These are phyloP conservation scores for Lasioglossum zephyrum DNA, from an alignment of 2,888 invertebrate species.

Conservation along the genomic window DNA sequence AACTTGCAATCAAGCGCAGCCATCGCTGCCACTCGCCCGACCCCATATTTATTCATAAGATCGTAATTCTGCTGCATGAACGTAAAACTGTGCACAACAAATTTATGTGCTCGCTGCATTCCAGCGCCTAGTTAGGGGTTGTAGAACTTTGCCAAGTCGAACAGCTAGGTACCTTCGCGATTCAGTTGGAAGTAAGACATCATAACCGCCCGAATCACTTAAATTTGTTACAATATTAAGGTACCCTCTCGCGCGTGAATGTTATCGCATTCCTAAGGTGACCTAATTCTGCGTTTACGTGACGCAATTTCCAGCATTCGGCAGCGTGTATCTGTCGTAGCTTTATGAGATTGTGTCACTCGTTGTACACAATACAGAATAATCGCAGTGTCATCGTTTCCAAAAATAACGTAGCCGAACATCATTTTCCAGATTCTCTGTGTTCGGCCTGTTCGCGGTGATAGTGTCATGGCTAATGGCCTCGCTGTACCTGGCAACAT, in stretches of 20 bases:
- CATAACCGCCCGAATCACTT: not conserved
- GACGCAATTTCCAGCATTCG: too few relatives aligned
- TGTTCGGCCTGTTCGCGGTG: constrained; percentile 93
- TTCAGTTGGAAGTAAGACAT: not conserved
- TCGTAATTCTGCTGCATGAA: not conserved
- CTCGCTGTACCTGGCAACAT: constrained; percentile 93
- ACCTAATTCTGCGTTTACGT: too few relatives aligned
- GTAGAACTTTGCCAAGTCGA: not conserved
- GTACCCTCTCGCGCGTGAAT: too few relatives aligned
- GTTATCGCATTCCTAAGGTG: too few relatives aligned
- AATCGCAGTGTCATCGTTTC: not conserved
- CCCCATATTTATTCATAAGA: constrained; percentile 10
- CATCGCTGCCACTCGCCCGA: not conserved
- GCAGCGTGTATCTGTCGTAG: too few relatives aligned
- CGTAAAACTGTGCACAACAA: not conserved
- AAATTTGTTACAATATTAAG: not conserved
- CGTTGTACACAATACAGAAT: not conserved
- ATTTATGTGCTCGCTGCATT: not conserved
- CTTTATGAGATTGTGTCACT: too few relatives aligned
- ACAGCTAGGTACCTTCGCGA: not conserved
- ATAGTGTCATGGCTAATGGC: constrained; percentile 95
- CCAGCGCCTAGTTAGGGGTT: constrained; percentile 4
- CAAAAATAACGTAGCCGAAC: not conserved
- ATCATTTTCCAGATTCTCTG: constrained; percentile 88
- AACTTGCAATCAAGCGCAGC: not conserved